Evolutionary conservation across 1,140 invertebrate species (phyloP).

Genomic region (Drosophila pruinosa): DNA sequence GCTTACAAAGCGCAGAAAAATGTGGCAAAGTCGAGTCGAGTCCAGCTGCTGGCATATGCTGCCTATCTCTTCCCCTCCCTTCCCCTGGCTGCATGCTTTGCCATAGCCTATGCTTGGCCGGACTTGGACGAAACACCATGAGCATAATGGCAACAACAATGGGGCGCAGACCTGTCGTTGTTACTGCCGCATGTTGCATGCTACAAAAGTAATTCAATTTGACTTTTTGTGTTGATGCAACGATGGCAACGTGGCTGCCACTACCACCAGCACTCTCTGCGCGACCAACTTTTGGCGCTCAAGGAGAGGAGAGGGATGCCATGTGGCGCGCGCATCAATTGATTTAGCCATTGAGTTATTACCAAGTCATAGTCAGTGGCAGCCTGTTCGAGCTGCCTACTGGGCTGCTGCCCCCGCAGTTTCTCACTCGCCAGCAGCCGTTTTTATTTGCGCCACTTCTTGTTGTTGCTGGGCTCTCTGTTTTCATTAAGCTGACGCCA

Average conservation of each 20-base stretch:
- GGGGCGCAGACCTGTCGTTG: constrained; percentile 27
- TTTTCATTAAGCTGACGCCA: constrained; percentile 13
- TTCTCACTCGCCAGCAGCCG: neutral
- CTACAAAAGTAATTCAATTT: constrained; percentile 77
- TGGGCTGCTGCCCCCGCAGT: neutral
- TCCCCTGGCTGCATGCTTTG: constrained; percentile 46
- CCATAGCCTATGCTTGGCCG: constrained; percentile 13
- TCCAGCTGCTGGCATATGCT: neutral
- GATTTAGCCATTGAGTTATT: constrained; percentile 71
- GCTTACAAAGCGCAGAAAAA: constrained; percentile 38
- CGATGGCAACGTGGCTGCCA: constrained; percentile 4
- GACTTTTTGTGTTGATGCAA: constrained; percentile 60
- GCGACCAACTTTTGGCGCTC: constrained; percentile 3
- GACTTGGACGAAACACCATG: constrained; percentile 55
- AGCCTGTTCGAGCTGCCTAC: neutral
- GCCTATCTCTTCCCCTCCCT: constrained; percentile 45
- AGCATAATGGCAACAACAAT: constrained; percentile 52
- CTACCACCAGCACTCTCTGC: neutral
- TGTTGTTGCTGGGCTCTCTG: neutral
- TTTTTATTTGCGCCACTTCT: neutral
- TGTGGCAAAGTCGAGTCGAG: constrained; percentile 10
- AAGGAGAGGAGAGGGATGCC: no score
- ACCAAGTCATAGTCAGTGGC: constrained; percentile 20
- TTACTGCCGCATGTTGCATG: constrained; percentile 45
- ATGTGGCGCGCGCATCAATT: constrained; percentile 49